These are phyloP conservation scores for Prunella strophiata DNA, from an alignment of 2,797 vertebrate species.

Conservation along the genomic window DNA sequence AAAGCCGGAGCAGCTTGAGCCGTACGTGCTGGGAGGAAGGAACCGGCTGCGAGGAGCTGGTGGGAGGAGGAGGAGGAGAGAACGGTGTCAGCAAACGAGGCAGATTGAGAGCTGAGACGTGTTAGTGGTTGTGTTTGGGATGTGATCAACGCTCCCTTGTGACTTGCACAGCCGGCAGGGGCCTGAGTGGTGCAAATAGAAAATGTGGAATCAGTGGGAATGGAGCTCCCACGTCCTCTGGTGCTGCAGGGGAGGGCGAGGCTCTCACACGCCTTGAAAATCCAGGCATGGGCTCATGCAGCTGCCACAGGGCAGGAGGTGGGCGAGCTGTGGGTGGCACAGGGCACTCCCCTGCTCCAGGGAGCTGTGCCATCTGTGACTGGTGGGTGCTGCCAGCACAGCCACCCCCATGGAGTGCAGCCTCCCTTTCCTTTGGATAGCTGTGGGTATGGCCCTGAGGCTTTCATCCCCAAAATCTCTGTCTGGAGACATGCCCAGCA, in stretches of 20 bases:
- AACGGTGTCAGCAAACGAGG: conserved; percentile 44
- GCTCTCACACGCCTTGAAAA: background rate
- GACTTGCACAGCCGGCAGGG: conserved; percentile 37
- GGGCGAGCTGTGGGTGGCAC: background rate
- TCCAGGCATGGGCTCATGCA: background rate
- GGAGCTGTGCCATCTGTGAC: background rate
- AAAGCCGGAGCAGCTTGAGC: conserved; percentile 16
- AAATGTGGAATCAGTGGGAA: background rate
- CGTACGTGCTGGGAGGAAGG: background rate
- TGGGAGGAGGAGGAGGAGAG: conserved; percentile 48
- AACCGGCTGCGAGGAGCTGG: conserved; percentile 16
- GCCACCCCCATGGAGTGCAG: background rate
- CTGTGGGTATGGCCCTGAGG: background rate
- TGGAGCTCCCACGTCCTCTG: background rate
- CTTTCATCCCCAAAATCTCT: background rate
- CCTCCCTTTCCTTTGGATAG: background rate
- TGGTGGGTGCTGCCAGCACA: background rate
- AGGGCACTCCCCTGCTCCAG: background rate
- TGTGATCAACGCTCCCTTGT: conserved; percentile 28
- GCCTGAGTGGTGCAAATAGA: background rate
- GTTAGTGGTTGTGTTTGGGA: background rate
- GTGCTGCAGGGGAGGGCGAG: background rate
- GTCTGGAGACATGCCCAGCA: background rate
- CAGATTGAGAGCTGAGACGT: conserved; percentile 42
- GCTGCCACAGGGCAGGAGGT: background rate